A percentile compares a stretch with the other conserved stretches of the same genome.
Evolutionary conservation across 1,140 invertebrate species (phyloP).

Genomic region (Brachionus asplanchnoidis): DNA sequence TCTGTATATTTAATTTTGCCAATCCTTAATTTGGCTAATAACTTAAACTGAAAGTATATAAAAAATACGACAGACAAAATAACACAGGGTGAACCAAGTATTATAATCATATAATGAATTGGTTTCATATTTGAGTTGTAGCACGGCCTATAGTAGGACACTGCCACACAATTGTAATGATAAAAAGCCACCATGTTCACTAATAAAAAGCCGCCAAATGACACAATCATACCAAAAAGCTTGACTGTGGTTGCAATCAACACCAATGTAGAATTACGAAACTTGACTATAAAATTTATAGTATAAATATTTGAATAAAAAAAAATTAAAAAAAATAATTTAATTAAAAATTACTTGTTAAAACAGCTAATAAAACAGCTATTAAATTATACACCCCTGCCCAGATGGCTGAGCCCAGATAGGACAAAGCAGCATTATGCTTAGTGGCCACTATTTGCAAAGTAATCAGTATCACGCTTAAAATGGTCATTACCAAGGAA

Average conservation of each 20-base stretch:
- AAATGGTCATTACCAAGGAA: neutral
- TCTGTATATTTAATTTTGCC: neutral
- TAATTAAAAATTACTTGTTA: neutral
- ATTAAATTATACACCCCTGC: conserved; percentile 32
- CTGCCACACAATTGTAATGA: conserved; percentile 38
- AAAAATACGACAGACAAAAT: conserved; percentile 37
- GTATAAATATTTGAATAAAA: neutral
- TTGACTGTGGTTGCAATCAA: conserved; percentile 16
- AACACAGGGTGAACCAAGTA: conserved; percentile 31
- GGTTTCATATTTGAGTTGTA: conserved; percentile 33
- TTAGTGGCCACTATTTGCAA: conserved; percentile 11
- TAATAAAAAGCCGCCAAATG: conserved; percentile 16
- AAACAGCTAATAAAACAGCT: neutral
- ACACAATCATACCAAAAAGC: conserved; percentile 39
- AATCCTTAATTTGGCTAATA: neutral
- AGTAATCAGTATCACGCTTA: conserved; percentile 7
- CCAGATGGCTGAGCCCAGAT: conserved; percentile 33
- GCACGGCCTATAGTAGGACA: conserved; percentile 33
- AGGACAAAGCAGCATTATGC: conserved; percentile 27
- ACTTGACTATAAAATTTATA: neutral
- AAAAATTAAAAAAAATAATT: neutral
- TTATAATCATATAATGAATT: conserved; percentile 38
- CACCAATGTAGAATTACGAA: conserved; percentile 2
- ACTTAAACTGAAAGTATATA: conserved; percentile 33
- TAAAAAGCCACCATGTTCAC: conserved; percentile 35